Base-by-base conservation (phyloP, 2,888 invertebrate genomes). In the Apamea anceps region DNA sequence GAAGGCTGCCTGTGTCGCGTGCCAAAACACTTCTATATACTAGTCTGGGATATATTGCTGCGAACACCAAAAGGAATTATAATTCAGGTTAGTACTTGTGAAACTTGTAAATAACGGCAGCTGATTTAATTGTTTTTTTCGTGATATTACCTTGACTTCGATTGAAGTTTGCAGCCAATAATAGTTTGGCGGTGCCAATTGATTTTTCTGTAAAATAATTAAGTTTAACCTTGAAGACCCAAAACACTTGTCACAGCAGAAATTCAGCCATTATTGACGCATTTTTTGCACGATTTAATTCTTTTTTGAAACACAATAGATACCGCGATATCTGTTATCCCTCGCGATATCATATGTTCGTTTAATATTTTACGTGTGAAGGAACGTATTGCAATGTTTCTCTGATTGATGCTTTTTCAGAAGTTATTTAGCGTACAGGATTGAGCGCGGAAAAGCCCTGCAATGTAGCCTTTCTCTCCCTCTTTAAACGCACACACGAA, bases 1-100 rank as follows among this genome's bases (percentile, higher is more conserved):
- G 99, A 99, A 95, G 99, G 99, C 0, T 99, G 99, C 89, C 97
- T 99, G 67, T 99, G 99, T 92, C 98, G 99, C 77, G 99, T 99
- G 6, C 99, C 99, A 0, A 97, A 98, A 90, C 98, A 98, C 91
- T 99, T 99, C 96, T 99, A 99, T 93, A 98, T 98, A 91, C 98
- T 99, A 95, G 99, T 99, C 1, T 99, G 99, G 99, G 99, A 99
- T 94, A 98, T 99, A 80, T 97, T 99, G 87, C 97, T 98, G 83
- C 97, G 99, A 83, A 99, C 99, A 0, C 98, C 99, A 0, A 98
- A 98, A 91, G 99, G 99, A 60, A 98, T 99, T 79, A 97, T 98
- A 85, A 98, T 99, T 1, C 98, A 97, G 92, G 97, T 97, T 18
- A 60, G 45, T 76, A 37, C 4, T 77, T 76, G n/a, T 42, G 32